Evolutionary conservation across 2,888 invertebrate species (phyloP), one percentile per base, ranked within the genome.

Genomic region (Pseudococcus longispinus): DNA sequence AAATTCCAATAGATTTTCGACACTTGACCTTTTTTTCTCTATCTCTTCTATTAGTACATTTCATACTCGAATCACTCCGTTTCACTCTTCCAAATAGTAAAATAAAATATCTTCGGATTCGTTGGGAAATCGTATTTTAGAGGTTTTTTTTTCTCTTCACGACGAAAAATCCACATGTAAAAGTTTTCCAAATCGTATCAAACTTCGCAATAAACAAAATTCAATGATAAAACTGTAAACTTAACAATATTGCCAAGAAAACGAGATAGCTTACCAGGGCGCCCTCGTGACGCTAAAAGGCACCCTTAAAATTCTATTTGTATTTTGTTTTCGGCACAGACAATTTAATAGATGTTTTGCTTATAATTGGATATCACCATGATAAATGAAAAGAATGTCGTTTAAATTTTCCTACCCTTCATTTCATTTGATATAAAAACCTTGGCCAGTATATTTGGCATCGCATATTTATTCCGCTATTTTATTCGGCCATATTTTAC

Each of bases 141-240:
- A 11, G 13, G 70, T 29, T 11, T 70, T 70, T 74, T 74, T 74
- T 74, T 37, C 70, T 46, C 46, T 46, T 13, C 6, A n/a, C 3
- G n/a, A n/a, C 46, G n/a, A 74, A 74, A 74, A 74, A 74, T 32
- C 37, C 74, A 37, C 74, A 74, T 74, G 74, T 74, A 74, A 74
- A 74, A 74, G 74, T 74, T 74, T 74, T 74, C 74, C 74, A 29
- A 74, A 74, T 37, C 32, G 32, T 74, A 74, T 74, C 74, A 37
- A 74, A 74, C 74, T 74, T 74, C n/a, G 74, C 74, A 74, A 74
- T 74, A 74, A 74, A 74, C 74, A 74, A 74, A 74, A 37, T 74
- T 74, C 74, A 74, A 74, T 74, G 74, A 74, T 74, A 74, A 74
- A 74, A 74, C 74, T 74, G 74, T 74, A 74, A 74, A 74, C 74